Evolutionary conservation across 2,888 invertebrate genomes (phyloP).

Genomic region (Cryptocephalus moraei): DNA sequence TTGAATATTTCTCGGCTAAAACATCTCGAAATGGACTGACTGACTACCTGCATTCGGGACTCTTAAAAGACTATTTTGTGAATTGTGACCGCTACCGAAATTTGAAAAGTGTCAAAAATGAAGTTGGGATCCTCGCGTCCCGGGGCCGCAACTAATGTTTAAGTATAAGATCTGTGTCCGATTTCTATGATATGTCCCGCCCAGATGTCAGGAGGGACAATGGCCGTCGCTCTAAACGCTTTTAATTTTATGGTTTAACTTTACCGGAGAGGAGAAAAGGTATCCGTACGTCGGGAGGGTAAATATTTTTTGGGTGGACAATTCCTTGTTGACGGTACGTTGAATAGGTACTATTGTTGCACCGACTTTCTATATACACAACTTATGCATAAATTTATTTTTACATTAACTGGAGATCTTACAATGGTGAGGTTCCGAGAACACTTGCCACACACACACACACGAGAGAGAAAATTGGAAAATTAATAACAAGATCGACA

Average conservation of each 20-base stretch:
- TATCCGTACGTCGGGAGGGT: slow-evolving; percentile 2
- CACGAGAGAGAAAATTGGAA: too few species aligned
- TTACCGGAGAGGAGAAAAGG: not conserved
- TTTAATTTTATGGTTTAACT: slow-evolving; percentile 5
- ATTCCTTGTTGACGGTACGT: not conserved
- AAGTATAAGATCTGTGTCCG: slow-evolving; percentile 9
- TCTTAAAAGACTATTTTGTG: slow-evolving; percentile 1
- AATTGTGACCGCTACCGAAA: slow-evolving; percentile 12
- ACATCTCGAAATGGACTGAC: slow-evolving; percentile 9
- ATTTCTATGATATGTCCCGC: slow-evolving; percentile 3
- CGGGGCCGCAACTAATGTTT: slow-evolving; percentile 10
- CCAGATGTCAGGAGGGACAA: slow-evolving; percentile 4
- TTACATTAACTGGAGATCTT: too few species aligned
- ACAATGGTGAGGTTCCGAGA: too few species aligned
- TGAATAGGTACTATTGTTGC: too few species aligned
- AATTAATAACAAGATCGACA: too few species aligned
- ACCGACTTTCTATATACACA: too few species aligned
- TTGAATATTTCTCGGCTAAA: slow-evolving; percentile 8
- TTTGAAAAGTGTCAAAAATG: slow-evolving; percentile 17
- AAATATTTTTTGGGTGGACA: slow-evolving; percentile 4
- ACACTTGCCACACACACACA: too few species aligned
- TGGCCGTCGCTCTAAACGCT: slow-evolving; percentile 4
- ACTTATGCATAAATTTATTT: too few species aligned
- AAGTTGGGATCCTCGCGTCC: slow-evolving; percentile 1
- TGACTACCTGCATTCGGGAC: slow-evolving; percentile 10